Percentiles rank a stretch among this genome's conserved stretches.
Conservation (phyloP, 2,113 vertebrate genomes). For the Cheilinus undulatus region DNA sequence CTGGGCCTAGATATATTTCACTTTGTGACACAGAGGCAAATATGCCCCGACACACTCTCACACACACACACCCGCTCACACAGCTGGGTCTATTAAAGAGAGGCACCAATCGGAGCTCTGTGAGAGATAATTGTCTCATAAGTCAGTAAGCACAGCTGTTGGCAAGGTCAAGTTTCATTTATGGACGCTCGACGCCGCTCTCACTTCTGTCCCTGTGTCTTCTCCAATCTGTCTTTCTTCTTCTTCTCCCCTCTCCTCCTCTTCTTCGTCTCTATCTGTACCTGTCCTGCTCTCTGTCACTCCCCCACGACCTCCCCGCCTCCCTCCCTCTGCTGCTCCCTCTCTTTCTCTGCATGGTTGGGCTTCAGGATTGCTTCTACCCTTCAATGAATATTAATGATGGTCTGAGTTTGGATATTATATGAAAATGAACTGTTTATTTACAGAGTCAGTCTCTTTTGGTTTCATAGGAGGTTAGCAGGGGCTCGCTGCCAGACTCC, state of each 20-base stretch:
- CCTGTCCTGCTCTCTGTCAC: conserved; percentile 56
- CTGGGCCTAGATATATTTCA: conserved; percentile 35
- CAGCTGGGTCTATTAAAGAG: conserved; percentile 69
- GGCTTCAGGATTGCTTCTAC: conserved; percentile 63
- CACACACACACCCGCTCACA: conserved; percentile 24
- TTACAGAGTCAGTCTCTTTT: conserved; percentile 55
- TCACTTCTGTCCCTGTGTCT: conserved; percentile 46
- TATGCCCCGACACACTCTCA: neutral
- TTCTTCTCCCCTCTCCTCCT: neutral
- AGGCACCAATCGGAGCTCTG: conserved; percentile 62
- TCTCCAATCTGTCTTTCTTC: conserved; percentile 28
- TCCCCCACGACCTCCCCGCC: conserved; percentile 5
- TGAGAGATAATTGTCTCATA: conserved; percentile 82
- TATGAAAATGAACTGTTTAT: conserved; percentile 79
- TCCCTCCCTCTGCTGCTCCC: neutral
- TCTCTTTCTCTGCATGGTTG: conserved; percentile 74
- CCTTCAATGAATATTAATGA: conserved; percentile 82
- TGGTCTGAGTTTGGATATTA: conserved; percentile 68
- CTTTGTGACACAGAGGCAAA: conserved; percentile 42
- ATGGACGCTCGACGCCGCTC: conserved; percentile 54
- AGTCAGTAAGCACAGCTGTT: conserved; percentile 84
- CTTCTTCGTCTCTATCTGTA: conserved; percentile 32
- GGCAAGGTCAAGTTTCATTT: conserved; percentile 83
- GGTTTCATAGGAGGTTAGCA: conserved; percentile 28
- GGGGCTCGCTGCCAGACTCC: conserved; percentile 29